These are phyloP conservation scores for Papilio elwesi DNA, from an alignment of 2,888 invertebrate genomes.

Conservation along the genomic window DNA sequence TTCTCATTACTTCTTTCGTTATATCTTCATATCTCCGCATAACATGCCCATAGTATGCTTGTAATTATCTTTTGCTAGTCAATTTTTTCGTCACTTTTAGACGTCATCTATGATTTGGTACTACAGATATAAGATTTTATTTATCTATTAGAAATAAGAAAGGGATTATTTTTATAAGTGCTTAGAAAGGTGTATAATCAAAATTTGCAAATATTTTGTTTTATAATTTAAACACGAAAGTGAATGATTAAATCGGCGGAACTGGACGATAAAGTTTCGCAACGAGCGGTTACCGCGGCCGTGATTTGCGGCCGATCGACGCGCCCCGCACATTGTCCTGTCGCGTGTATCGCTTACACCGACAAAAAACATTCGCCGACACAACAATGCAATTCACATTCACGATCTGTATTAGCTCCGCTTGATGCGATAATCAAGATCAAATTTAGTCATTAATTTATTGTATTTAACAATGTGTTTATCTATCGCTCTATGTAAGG, in stretches of 20 bases:
- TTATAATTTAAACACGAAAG: neutral
- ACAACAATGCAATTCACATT: neutral
- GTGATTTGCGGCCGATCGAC: constrained; percentile 35
- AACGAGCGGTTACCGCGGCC: constrained; percentile 14
- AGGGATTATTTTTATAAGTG: too few species aligned
- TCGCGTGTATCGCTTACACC: constrained; percentile 24
- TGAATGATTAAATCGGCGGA: neutral
- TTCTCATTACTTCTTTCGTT: too few species aligned
- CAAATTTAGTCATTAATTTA: neutral
- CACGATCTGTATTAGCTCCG: constrained; percentile 1
- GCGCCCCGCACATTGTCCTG: neutral
- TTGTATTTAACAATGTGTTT: neutral
- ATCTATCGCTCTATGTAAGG: neutral
- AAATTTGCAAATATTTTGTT: too few species aligned
- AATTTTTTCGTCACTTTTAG: too few species aligned
- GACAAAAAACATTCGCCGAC: constrained; percentile 14
- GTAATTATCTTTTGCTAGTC: too few species aligned
- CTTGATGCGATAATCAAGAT: constrained; percentile 3
- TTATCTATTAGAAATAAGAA: too few species aligned
- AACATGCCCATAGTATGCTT: too few species aligned
- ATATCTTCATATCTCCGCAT: too few species aligned
- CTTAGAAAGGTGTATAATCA: too few species aligned
- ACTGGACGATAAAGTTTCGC: constrained; percentile 18
- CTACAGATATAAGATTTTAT: too few species aligned
- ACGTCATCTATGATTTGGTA: too few species aligned